Conservation (phyloP, 2,113 vertebrate genomes). For the Percina caprodes region DNA sequence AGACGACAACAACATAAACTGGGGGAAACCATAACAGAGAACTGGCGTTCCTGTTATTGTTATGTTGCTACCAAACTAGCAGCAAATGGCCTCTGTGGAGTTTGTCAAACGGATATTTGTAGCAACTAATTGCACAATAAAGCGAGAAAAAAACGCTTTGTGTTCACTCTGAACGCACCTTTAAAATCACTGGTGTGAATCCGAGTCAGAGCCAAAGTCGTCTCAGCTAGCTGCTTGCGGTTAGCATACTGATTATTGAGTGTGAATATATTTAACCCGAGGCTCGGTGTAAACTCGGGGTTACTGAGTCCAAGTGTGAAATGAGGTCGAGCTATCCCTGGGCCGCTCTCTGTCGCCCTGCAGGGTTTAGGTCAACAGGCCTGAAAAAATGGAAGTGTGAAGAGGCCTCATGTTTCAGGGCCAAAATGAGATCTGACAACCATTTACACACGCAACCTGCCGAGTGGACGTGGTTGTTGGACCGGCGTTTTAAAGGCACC, state of each 20-base stretch:
- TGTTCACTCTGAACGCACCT: slow-evolving; percentile 8
- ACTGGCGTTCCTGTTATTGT: not conserved
- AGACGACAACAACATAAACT: not conserved
- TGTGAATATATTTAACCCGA: not conserved
- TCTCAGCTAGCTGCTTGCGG: not conserved
- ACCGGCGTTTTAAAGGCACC: slow-evolving; percentile 21
- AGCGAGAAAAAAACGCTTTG: not conserved
- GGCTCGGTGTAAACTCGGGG: slow-evolving; percentile 3
- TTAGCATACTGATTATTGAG: not conserved
- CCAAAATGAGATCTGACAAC: slow-evolving; percentile 17
- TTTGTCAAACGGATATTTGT: not conserved
- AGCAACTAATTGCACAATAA: not conserved
- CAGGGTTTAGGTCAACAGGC: slow-evolving; percentile 20
- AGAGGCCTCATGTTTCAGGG: not conserved
- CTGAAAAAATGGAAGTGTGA: not conserved
- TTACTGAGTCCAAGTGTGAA: slow-evolving; percentile 10
- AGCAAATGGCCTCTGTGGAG: not conserved
- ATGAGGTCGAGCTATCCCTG: not conserved
- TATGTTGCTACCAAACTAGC: not conserved
- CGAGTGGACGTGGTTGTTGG: not conserved
- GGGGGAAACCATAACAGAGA: not conserved
- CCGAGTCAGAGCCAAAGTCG: not conserved
- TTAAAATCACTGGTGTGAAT: not conserved
- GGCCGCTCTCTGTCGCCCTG: not conserved
- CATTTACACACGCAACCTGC: not conserved